Evolutionary conservation across 2,888 invertebrate genomes (phyloP), one percentile per base, ranked within the genome.

Genomic region (Cheilosia vulpina): DNA sequence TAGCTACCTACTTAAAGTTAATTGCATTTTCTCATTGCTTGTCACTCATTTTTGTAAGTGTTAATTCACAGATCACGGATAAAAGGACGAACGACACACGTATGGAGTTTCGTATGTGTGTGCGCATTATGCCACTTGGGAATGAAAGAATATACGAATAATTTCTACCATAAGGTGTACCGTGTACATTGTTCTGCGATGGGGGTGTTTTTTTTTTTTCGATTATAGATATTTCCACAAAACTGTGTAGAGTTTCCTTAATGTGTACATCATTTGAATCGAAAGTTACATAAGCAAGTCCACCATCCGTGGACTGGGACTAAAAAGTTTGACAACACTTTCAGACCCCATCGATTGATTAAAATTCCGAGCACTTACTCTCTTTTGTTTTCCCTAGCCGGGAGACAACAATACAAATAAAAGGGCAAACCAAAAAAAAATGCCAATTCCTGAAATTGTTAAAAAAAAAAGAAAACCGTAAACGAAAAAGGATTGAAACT

Each of bases 31-130:
- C 85, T 81, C 85, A 85, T 85, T 81, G 80, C 85, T 80, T 85
- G 85, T 85, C 85, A 85, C 85, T 85, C 85, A 85, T 85, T 85
- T 85, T 85, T 85, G 68, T 85, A 85, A 85, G 81, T 85, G 85
- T 81, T 85, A 81, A 85, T 85, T 85, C 85, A 85, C 68, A 72
- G 62, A 80, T 85, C 38, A 38, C 13, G 38, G 71, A 80, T 17
- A 34, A 17, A 38, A 69, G 80, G 58, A 69, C 73, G 55, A 68
- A 31, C 55, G 21, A 79, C 73, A 50, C 68, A 62, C n/a, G 27
- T 11, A 63, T 19, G 15, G n/a, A 43, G 9, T 4, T 50, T 60
- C 17, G 45, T 41, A 41, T 21, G 41, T 63, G 31, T 45, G 75
- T n/a, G 50, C 50, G 47, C 53, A 17, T 31, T 68, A 66, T 52